Evolutionary conservation across 2,888 invertebrate species (phyloP), one percentile per base, ranked within the genome.

Genomic region (Xylophagus ater): DNA sequence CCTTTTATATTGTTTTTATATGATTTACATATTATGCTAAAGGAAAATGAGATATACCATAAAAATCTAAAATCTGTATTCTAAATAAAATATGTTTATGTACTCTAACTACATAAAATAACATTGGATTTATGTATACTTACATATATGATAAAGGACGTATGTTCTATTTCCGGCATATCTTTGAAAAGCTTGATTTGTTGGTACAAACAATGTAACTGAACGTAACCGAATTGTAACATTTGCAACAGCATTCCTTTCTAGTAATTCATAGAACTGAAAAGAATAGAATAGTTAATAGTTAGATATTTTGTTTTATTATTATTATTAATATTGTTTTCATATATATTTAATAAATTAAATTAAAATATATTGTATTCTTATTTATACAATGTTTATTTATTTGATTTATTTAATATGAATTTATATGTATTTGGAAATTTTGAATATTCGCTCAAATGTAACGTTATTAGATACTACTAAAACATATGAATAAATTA

Each of bases 181-280:
- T 45, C 75, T 73, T 66, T 84, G 82, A 67, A 89, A 87, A 42
- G 89, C 89, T 49, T 77, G 74, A 65, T 90, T 88, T 47, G 83
- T 86, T 8, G 89, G 89, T 38, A 87, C 89, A 56, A 90, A 90
- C 42, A 90, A 69, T n/a, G 89, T 89, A 57, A 83, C 76, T 56
- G 80, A 76, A 47, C 85, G 75, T 58, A 75, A 74, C 53, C 76
- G 70, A 32, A 89, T 66, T 13, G 81, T 79, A 31, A 74, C 71
- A 56, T 81, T 85, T 26, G 84, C 84, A 34, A 81, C 69, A 39
- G 71, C 69, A 61, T 81, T 82, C 45, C 76, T 71, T 53, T 81
- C 80, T 59, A 89, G 58, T 45, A 84, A 66, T 35, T 78, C 71
- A 55, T 81, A 76, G 58, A 89, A 89, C 89, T 89, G 77, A 55